Evolutionary conservation across 2,888 invertebrate genomes (phyloP).

Genomic region (Eulithis prunata): DNA sequence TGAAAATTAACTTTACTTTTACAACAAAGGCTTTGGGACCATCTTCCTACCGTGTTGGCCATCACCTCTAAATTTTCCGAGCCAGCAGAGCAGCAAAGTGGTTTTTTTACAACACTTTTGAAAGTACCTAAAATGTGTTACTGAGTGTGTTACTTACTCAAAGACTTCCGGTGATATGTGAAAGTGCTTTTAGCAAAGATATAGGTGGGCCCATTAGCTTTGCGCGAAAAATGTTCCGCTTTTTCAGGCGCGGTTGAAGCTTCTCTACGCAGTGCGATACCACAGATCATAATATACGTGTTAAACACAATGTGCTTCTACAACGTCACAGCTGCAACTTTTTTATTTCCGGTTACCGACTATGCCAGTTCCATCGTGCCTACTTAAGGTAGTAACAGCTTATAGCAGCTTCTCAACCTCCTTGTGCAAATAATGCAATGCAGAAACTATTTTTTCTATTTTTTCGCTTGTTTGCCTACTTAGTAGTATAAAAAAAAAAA

Average conservation of each 20-base stretch:
- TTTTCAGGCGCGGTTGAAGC: constrained; percentile 16
- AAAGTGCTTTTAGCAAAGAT: constrained; percentile 42
- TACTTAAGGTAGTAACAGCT: no score
- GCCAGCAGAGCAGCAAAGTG: constrained; percentile 37
- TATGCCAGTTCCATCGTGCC: no score
- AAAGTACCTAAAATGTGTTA: constrained; percentile 34
- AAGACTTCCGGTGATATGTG: constrained; percentile 35
- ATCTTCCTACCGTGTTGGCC: constrained; percentile 31
- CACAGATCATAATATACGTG: no score
- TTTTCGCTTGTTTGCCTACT: no score
- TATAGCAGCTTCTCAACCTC: no score
- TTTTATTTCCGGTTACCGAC: no score
- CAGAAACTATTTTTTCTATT: no score
- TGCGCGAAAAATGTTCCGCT: constrained; percentile 33
- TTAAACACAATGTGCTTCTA: no score
- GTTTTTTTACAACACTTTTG: constrained; percentile 40
- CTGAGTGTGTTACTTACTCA: constrained; percentile 30
- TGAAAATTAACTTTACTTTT: constrained; percentile 9
- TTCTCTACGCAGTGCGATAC: background rate
- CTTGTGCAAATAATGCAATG: no score
- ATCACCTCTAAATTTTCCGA: constrained; percentile 33
- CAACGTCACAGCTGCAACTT: no score
- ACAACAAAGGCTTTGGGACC: constrained; percentile 28
- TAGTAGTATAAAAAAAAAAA: no score
- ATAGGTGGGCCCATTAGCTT: constrained; percentile 33